These are phyloP conservation scores for Phaenicophaeus curvirostris DNA, from an alignment of 2,797 vertebrate genomes.

Conservation along the genomic window DNA sequence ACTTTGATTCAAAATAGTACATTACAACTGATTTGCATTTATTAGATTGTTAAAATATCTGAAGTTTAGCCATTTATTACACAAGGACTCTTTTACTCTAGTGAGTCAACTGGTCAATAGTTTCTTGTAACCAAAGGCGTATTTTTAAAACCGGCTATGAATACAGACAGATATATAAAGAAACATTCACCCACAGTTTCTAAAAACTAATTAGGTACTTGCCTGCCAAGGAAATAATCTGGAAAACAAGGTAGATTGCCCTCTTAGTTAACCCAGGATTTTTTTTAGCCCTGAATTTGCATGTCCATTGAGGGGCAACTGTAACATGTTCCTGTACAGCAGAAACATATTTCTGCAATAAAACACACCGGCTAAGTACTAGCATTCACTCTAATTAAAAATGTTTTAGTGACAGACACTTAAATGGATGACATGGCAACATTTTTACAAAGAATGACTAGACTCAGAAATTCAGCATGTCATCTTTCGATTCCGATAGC, in stretches of 20 bases:
- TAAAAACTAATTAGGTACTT: background rate
- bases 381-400: slow-evolving; percentile 1
- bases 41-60: background rate
- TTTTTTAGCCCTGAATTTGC: background rate
- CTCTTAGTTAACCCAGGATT: background rate
- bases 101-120: background rate
- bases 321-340: background rate
- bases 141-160: background rate
- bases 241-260: background rate
- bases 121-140: background rate
- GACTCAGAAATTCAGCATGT: background rate
- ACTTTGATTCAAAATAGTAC: background rate
- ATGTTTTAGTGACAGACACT: slow-evolving; percentile 3
- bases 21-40: background rate
- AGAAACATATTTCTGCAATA: background rate
- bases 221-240: background rate
- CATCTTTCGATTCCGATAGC: slow-evolving; percentile 32
- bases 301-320: background rate
- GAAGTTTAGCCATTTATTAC: background rate
- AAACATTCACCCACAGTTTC: background rate
- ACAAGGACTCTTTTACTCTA: background rate
- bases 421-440: slow-evolving; percentile 46
- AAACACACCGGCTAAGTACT: background rate
- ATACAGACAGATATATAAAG: background rate
- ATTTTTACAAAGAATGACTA: slow-evolving; percentile 40